Conservation (phyloP, 2,113 vertebrate genomes). For the Marmota monax region DNA sequence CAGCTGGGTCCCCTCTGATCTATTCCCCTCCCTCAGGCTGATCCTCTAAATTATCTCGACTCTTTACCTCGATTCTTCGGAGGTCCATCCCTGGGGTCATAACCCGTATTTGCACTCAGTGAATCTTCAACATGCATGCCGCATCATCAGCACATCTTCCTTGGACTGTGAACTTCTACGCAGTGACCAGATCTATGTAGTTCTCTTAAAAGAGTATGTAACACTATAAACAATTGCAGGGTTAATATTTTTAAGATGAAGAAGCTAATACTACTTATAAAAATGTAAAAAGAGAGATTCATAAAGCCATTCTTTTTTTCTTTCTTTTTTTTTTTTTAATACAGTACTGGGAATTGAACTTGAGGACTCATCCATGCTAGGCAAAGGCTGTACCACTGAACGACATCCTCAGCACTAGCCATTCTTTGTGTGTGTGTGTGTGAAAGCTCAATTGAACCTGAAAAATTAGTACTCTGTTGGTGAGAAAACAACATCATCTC, state of each 20-base stretch:
- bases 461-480: neutral
- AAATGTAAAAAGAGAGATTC: neutral
- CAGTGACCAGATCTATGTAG: neutral
- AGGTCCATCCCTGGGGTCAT: neutral
- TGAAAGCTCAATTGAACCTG: neutral
- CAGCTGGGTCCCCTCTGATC: neutral
- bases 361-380: too few relatives aligned
- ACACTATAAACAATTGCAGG: neutral
- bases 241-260: conserved; percentile 32
- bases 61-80: neutral
- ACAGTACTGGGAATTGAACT: too few relatives aligned
- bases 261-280: neutral
- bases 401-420: too few relatives aligned
- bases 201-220: neutral
- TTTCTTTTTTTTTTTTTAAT: too few relatives aligned
- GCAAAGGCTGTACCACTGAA: too few relatives aligned
- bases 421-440: too few relatives aligned
- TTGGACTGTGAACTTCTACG: neutral
- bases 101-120: neutral
- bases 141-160: neutral
- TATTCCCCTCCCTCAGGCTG: neutral
- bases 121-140: neutral
- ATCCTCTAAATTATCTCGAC: neutral
- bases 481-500: neutral
- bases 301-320: neutral